Percentiles rank a stretch among this genome's conserved stretches.
Conservation (phyloP, 2,888 invertebrate genomes). For the Pelosia muscerda region DNA sequence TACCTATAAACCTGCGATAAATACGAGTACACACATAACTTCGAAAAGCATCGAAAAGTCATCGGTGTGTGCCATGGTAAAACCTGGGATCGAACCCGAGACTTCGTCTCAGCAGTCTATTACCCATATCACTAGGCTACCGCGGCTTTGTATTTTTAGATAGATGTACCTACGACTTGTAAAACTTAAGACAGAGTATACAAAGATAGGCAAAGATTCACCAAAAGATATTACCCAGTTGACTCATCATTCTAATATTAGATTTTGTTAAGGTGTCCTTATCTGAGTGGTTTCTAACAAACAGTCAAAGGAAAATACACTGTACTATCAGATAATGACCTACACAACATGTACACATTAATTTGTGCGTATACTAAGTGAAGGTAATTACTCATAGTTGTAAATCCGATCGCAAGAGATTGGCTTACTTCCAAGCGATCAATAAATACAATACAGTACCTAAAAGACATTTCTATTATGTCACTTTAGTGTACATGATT, state of each 20-base stretch:
- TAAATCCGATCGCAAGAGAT: background rate
- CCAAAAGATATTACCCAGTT: background rate
- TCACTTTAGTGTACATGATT: background rate
- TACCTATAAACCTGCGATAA: no score
- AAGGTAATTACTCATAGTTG: constrained; percentile 7
- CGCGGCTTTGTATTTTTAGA: no score
- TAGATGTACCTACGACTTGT: no score
- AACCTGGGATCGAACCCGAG: no score
- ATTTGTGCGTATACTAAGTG: background rate
- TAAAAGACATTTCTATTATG: background rate
- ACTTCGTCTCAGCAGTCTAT: no score
- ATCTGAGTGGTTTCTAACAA: background rate
- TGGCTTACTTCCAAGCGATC: background rate
- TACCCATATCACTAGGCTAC: no score
- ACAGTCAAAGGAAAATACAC: constrained; percentile 8
- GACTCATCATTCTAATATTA: background rate
- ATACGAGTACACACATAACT: no score
- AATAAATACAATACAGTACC: background rate
- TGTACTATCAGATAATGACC: constrained; percentile 3
- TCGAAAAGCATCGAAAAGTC: no score
- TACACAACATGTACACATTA: background rate
- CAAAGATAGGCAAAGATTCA: background rate
- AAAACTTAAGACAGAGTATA: background rate
- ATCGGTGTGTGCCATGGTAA: no score
- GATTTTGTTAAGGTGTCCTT: background rate